Evolutionary conservation across 2,888 invertebrate genomes (phyloP).

Genomic region (Dusona sp.): DNA sequence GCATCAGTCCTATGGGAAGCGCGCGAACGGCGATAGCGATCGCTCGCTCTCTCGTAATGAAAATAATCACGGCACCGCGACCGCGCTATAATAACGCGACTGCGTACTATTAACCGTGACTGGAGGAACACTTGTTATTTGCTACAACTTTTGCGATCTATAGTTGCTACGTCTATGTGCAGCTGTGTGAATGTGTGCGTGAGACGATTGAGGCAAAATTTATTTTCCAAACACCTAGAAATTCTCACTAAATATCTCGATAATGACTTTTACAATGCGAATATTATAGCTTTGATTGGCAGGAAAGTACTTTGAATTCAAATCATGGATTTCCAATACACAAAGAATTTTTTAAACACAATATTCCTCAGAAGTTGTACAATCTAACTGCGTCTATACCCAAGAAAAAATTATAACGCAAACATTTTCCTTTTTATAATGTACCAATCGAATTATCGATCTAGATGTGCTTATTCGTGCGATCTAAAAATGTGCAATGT

Average conservation of each 20-base stretch:
- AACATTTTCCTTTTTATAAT: background rate
- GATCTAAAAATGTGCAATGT: background rate
- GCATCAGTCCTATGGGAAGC: slow-evolving; percentile 71
- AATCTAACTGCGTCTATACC: background rate
- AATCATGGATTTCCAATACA: background rate
- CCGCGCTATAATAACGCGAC: slow-evolving; percentile 73
- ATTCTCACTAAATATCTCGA: background rate
- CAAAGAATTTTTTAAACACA: background rate
- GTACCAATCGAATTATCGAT: background rate
- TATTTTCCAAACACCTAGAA: background rate
- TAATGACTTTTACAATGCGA: slow-evolving; percentile 1
- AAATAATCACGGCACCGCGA: slow-evolving; percentile 82
- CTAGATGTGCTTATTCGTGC: no score
- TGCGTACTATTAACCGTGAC: slow-evolving; percentile 65
- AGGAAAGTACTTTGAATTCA: background rate
- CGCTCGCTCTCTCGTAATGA: slow-evolving; percentile 80
- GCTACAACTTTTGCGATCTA: slow-evolving; percentile 47
- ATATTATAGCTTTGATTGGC: background rate
- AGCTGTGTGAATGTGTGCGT: slow-evolving; percentile 12
- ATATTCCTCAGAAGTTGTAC: background rate
- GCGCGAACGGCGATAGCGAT: slow-evolving; percentile 63
- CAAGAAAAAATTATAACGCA: background rate
- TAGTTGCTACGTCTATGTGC: background rate
- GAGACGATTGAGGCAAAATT: background rate
- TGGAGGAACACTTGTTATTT: slow-evolving; percentile 48